These are phyloP conservation scores for Danio choprae DNA, from an alignment of 2,797 vertebrate genomes.

Conservation along the genomic window DNA sequence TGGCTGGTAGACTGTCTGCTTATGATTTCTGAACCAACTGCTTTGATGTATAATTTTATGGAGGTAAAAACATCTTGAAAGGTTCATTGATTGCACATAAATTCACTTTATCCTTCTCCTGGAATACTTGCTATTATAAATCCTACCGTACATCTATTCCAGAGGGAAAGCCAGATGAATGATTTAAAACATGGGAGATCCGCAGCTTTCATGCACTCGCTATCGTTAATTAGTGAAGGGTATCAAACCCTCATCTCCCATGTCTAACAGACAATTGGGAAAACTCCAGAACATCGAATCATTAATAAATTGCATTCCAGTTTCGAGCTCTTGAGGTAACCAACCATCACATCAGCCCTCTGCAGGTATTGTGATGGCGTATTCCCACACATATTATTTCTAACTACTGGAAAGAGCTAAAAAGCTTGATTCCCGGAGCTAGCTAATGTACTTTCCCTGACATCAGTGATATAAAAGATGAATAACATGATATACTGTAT, in stretches of 20 bases:
- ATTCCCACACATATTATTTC: slow-evolving; percentile 21
- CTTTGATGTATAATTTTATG: neutral
- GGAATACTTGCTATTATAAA: slow-evolving; percentile 13
- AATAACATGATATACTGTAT: slow-evolving; percentile 4
- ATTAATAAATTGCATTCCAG: slow-evolving; percentile 1
- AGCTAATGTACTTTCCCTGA: slow-evolving; percentile 1
- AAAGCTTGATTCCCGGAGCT: slow-evolving; percentile 7
- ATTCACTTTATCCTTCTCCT: neutral
- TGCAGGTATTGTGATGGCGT: neutral
- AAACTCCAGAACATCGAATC: slow-evolving; percentile 9
- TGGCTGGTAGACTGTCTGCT: too few relatives aligned
- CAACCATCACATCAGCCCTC: slow-evolving; percentile 1
- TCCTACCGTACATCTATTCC: slow-evolving; percentile 21
- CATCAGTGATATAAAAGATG: neutral
- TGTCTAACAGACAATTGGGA: slow-evolving; percentile 34
- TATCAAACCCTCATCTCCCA: neutral
- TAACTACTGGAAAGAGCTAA: slow-evolving; percentile 19
- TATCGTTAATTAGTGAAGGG: slow-evolving; percentile 44
- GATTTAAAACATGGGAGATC: slow-evolving; percentile 23
- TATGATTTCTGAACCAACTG: neutral
- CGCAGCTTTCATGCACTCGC: slow-evolving; percentile 16
- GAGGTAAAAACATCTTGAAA: neutral
- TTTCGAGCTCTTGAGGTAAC: slow-evolving; percentile 12
- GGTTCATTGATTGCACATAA: neutral
- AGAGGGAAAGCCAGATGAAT: slow-evolving; percentile 15